Evolutionary conservation across 2,113 vertebrate species (phyloP).

Genomic region (Cyanoderma ruficeps): DNA sequence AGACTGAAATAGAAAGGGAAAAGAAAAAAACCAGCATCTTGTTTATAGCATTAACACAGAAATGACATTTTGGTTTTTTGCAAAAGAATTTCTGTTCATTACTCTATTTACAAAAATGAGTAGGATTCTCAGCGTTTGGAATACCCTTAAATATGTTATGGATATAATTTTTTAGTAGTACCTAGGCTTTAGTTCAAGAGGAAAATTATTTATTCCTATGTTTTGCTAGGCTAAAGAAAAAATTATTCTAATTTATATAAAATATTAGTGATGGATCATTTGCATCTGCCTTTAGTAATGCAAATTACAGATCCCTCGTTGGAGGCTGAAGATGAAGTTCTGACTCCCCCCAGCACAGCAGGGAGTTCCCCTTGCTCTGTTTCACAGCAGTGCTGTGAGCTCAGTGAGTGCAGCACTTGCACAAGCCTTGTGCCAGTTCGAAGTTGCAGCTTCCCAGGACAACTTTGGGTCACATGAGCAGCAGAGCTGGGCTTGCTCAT

Average conservation of each 20-base stretch:
- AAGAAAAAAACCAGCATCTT: not conserved
- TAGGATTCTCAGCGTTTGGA: not conserved
- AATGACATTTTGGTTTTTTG: not conserved
- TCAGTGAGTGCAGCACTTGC: not conserved
- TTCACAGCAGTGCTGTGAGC: not conserved
- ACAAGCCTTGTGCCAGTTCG: not conserved
- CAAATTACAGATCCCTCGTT: not conserved
- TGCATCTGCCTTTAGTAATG: not conserved
- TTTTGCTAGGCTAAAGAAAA: not conserved
- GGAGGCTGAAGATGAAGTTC: not conserved
- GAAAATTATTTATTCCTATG: not conserved
- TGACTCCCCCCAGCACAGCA: not conserved
- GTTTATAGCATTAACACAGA: not conserved
- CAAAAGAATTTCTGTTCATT: not conserved
- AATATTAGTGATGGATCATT: not conserved
- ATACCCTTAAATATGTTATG: not conserved
- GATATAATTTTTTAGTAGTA: not conserved
- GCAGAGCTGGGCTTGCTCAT: rapidly evolving
- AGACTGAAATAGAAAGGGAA: not conserved
- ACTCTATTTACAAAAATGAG: not conserved
- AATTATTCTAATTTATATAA: not conserved
- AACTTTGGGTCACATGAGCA: not conserved
- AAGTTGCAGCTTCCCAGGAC: not conserved
- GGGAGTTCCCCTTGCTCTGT: not conserved
- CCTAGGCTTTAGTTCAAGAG: not conserved